These are phyloP conservation scores for Lytechinus pictus DNA, from an alignment of 35 echinoderm and acorn worm species.

Conservation along the genomic window DNA sequence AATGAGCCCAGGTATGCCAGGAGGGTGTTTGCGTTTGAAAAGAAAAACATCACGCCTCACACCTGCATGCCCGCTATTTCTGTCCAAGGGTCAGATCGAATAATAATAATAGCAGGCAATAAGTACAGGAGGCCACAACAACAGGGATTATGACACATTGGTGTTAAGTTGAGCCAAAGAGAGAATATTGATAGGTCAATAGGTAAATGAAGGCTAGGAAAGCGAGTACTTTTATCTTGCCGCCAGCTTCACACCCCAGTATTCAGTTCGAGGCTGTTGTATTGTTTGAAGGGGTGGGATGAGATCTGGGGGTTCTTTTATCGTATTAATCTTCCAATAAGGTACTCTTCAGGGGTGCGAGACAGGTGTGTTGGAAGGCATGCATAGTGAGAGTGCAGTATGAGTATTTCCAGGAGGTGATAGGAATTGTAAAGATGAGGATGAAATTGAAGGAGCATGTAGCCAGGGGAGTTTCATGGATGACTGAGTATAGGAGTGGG, in stretches of 20 bases:
- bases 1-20: not conserved
- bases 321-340: constrained; percentile 49
- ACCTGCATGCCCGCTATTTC: constrained; percentile 35
- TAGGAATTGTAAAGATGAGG: not conserved
- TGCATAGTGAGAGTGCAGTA: not conserved
- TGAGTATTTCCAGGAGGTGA: not conserved
- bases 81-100: not conserved
- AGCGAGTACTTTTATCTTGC: constrained; percentile 21
- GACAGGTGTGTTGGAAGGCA: constrained; percentile 24
- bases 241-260: constrained; percentile 17
- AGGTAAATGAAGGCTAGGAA: constrained; percentile 25
- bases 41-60: constrained; percentile 19
- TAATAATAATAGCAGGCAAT: not conserved
- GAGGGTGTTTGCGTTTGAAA: not conserved
- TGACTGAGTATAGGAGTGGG: too few species aligned
- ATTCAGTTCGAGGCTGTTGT: not conserved
- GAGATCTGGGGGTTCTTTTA: not conserved
- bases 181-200: constrained; percentile 23
- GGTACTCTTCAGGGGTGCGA: constrained; percentile 19
- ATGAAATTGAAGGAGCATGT: not conserved
- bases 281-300: constrained; percentile 21
- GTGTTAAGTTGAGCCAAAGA: constrained; percentile 12
- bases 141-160: constrained; percentile 30
- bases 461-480: not conserved
- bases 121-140: not conserved